Base-by-base conservation (phyloP, 2,797 vertebrate genomes). In the Carcharodon carcharias region DNA sequence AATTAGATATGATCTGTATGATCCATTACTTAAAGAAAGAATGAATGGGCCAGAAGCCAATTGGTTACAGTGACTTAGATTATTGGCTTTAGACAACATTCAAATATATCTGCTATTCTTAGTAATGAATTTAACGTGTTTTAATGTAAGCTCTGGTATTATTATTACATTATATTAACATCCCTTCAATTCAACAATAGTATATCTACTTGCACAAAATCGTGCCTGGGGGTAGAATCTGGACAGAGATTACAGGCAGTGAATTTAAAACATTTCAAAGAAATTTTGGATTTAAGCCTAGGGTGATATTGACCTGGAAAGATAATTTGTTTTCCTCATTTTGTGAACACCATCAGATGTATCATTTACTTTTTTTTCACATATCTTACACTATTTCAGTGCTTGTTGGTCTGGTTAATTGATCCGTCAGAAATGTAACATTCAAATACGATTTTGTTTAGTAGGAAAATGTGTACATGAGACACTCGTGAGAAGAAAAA, bases 1-100 rank as follows among this genome's bases (percentile, higher is more conserved):
- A 26, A 93, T 93, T 93, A 45, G 63, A 91, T n/a, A n/a, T 91
- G 88, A 63, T 61, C 56, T 91, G 88, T n/a, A 93, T 93, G 63
- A 45, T 93, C 26, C 63, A 93, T 45, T 45, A 67, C 63, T 93
- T 93, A 93, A n/a, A 93, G 35, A 45, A 28, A 93, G 18, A 93
- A 93, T 67, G n/a, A 93, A 65, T 67, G 40, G 63, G 61, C 63
- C 21, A 23, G 31, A 93, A 67, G 91, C 61, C 61, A 93, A 11
- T 67, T 93, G 61, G 91, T 93, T 67, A 93, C n/a, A 50, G 8
- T 23, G 58, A 93, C 63, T 67, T 93, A 45, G n/a, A 45, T 65
- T 93, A 93, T 67, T 93, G 63, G 91, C 21, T 67, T n/a, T 45
- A 67, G 35, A 28, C n/a, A 67, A 23, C 21, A 45, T 63, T 93